Evolutionary conservation across 2,797 vertebrate species (phyloP).

Genomic region (Halcyon smyrnensis): DNA sequence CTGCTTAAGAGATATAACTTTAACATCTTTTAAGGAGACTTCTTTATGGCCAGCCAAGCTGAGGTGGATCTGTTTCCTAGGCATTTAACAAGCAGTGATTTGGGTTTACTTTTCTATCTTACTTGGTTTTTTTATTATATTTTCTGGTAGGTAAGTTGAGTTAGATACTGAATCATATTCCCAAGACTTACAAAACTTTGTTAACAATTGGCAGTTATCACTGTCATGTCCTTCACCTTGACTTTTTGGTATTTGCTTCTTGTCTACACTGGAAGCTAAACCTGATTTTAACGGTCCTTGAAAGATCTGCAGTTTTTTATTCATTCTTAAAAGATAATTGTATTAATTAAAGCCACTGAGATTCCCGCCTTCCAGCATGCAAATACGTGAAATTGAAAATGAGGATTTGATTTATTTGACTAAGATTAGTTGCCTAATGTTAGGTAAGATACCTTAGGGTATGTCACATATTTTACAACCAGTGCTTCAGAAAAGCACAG

Average conservation of each 20-base stretch:
- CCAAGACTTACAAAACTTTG: fast-evolving
- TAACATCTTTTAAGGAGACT: not conserved
- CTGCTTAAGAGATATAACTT: fast-evolving
- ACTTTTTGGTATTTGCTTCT: not conserved
- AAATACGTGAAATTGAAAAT: not conserved
- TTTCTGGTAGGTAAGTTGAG: not conserved
- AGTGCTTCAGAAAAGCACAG: not conserved
- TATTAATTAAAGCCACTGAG: not conserved
- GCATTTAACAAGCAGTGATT: not conserved
- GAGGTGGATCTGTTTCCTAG: not conserved
- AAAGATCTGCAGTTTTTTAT: not conserved
- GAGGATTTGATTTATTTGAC: not conserved
- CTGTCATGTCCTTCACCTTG: not conserved
- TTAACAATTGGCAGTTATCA: not conserved
- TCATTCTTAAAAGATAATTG: not conserved
- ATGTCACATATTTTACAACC: not conserved
- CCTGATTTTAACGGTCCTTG: not conserved
- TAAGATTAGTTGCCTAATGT: not conserved
- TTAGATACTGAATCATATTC: not conserved
- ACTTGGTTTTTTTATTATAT: not conserved
- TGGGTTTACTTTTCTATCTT: not conserved
- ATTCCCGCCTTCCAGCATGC: not conserved
- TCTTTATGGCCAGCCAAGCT: not conserved
- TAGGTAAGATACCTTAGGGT: not conserved
- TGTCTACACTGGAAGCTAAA: not conserved